Base-by-base conservation (phyloP, 1,140 invertebrate genomes). In the Andrena cerasifolii region DNA sequence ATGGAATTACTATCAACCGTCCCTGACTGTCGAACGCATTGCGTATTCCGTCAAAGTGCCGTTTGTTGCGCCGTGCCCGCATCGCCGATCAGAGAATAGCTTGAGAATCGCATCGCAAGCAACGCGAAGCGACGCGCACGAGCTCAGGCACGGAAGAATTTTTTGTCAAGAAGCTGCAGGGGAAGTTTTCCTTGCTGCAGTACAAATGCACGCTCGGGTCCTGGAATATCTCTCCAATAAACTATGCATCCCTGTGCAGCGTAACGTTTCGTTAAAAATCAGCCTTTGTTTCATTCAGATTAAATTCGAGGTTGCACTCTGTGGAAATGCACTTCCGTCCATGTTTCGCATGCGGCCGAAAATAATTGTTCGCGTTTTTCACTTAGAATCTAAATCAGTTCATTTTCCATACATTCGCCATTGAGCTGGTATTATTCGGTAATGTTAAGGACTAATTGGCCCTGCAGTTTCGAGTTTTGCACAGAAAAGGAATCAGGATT, bases 1-100 rank as follows among this genome's bases (percentile, higher is more conserved):
- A 72, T 40, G 56, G 61, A 59, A 72, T 72, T 72, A 36, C 70
- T 54, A 62, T 72, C 68, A 33, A 1, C n/a, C 40, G 10, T 33
- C 68, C 33, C n/a, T 24, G 33, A 61, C 33, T 40, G 58, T 1
- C 5, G 14, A 3, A 14, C 43, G 43, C 70, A 62, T 72, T 62
- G 54, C 45, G 54, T 71, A 71, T 71, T 71, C 68, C 28, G 28
- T 21, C 14, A 59, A 33, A 24, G 54, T 33, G 2, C n/a, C 10
- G 21, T 40, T 72, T 5, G 43, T 62, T 49, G 26, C 12, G 31
- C 65, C 18, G n/a, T 3, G 26, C 33, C 5, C 53, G 12, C n/a
- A 26, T 49, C 21, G 31, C 28, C 28, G 43, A 33, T 61, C 26
- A 18, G 36, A 18, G 18, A 24, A 21, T 58, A 51, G 36, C 16